These are phyloP conservation scores for Lineus longissimus DNA, from an alignment of 1,140 invertebrate species.

Conservation along the genomic window DNA sequence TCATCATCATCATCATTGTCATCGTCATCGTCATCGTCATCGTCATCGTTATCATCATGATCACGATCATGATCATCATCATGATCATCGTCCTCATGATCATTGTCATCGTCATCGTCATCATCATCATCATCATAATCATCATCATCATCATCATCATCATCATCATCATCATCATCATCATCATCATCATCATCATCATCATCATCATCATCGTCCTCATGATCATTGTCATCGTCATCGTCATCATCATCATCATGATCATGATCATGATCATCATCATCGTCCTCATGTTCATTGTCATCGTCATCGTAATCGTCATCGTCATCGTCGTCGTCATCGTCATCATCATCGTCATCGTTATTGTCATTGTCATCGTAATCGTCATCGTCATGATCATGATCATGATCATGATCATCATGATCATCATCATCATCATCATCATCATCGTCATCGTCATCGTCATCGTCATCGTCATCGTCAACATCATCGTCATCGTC, in stretches of 20 bases:
- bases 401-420: too few species aligned
- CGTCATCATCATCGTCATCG: slow-evolving; percentile 13
- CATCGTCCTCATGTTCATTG: slow-evolving; percentile 4
- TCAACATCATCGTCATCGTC: too few species aligned
- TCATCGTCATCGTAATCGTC: too few species aligned
- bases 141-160: too few species aligned
- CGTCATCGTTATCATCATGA: slow-evolving; percentile 15
- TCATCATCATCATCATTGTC: slow-evolving; percentile 14
- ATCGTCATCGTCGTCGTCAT: too few species aligned
- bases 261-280: slow-evolving; percentile 16
- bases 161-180: slow-evolving; percentile 15
- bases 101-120: neutral
- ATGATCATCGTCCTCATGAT: slow-evolving; percentile 4
- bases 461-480: slow-evolving; percentile 8
- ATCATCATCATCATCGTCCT: slow-evolving; percentile 15
- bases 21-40: slow-evolving; percentile 9
- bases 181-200: slow-evolving; percentile 17
- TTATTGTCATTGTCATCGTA: too few species aligned
- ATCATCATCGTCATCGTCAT: slow-evolving; percentile 11
- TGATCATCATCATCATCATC: slow-evolving; percentile 19
- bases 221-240: slow-evolving; percentile 12
- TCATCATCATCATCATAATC: too few species aligned
- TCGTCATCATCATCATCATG: slow-evolving; percentile 19
- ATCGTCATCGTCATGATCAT: too few species aligned
- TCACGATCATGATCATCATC: too few species aligned